Evolutionary conservation across 35 echinoderm and acorn worm genomes (phyloP), one percentile per base, ranked within the genome.

Genomic region (Apostichopus californicus): DNA sequence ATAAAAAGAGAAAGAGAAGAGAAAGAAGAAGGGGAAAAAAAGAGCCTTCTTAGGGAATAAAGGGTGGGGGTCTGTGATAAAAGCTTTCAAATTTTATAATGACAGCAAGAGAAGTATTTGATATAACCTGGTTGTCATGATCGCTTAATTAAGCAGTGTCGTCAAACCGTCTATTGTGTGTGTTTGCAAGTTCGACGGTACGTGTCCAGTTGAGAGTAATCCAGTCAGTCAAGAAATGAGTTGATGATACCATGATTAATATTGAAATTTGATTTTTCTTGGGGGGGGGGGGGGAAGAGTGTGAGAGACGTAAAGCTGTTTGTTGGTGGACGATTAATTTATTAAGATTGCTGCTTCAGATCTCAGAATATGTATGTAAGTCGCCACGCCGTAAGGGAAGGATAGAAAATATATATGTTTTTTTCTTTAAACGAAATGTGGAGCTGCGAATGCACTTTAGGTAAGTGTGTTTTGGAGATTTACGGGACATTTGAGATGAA

Each of bases 41-140:
- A 22, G 6, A 75, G 6, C 71, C 20, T 73, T 34, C 26, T 73
- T 57, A 89, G 28, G 22, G n/a, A 68, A 75, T 25, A 14, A 23
- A 71, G 86, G 86, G 28, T 34, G 28, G 17, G 20, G 34, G 68
- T 28, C 86, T 89, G 63, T 71, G 86, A 72, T 89, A 89, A 89
- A 89, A 89, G 86, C 86, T 75, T 89, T 89, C 86, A 89, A 21
- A 89, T 89, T 89, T 75, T 25, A 73, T 89, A 89, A 89, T 75
- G 68, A 65, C n/a, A 53, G 28, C 17, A 17, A 54, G 57, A 17
- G n/a, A 89, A 75, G 63, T 60, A 89, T 17, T 75, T 68, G 58
- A 63, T 1, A 52, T 65, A 89, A 75, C 22, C 46, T 89, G 5
- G 13, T 13, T 89, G 86, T 89, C 86, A 89, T 75, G 18, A 18